A percentile compares a stretch with the other conserved stretches of the same genome.
Evolutionary conservation across 2,888 invertebrate genomes (phyloP).

Genomic region (Caenorhabditis zanzibari): DNA sequence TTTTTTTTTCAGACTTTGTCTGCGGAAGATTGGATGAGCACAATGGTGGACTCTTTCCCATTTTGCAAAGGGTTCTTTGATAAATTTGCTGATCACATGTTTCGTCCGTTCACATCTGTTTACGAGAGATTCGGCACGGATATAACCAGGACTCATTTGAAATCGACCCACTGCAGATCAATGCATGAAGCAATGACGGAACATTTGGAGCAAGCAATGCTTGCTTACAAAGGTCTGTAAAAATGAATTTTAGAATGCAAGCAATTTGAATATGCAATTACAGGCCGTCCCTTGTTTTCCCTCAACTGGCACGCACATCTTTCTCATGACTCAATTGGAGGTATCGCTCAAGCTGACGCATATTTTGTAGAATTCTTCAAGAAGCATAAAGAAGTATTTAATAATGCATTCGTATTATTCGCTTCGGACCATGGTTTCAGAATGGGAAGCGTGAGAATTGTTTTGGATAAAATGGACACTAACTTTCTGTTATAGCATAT

Average conservation of each 20-base stretch:
- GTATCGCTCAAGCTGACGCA: slow-evolving; percentile 57
- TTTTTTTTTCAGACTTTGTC: slow-evolving; percentile 5
- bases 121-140: slow-evolving; percentile 5
- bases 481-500: not conserved
- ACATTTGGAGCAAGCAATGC: slow-evolving; percentile 63
- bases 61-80: slow-evolving; percentile 70
- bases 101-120: slow-evolving; percentile 50
- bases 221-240: slow-evolving; percentile 60
- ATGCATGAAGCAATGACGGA: slow-evolving; percentile 48
- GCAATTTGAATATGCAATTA: too few species aligned
- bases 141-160: slow-evolving; percentile 20
- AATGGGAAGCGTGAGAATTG: not conserved
- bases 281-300: slow-evolving; percentile 69
- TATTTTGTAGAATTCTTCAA: slow-evolving; percentile 65
- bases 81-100: slow-evolving; percentile 65
- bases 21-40: slow-evolving; percentile 60
- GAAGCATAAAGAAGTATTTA: slow-evolving; percentile 40
- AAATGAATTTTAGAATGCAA: too few species aligned
- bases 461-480: too few species aligned
- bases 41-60: slow-evolving; percentile 60
- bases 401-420: slow-evolving; percentile 67
- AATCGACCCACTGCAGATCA: slow-evolving; percentile 43
- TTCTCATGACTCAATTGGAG: slow-evolving; percentile 66
- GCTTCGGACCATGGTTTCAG: slow-evolving; percentile 73
- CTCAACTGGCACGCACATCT: slow-evolving; percentile 67